Evolutionary conservation across 2,888 invertebrate species (phyloP).

Genomic region (Drosophila hamatofila): DNA sequence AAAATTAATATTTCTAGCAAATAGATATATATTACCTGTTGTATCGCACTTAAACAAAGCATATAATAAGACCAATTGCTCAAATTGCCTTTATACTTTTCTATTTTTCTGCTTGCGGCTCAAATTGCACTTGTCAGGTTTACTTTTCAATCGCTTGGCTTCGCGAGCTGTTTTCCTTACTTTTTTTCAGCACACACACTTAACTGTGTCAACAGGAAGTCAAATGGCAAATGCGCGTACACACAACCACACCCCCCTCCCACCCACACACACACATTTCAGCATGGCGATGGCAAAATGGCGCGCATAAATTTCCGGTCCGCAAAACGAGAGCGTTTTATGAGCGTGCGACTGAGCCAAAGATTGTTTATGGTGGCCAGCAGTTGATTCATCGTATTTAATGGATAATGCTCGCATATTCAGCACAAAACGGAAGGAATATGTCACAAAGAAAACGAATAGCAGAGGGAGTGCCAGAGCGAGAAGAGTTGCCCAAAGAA

Average conservation of each 20-base stretch:
- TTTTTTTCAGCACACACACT: constrained; percentile 48
- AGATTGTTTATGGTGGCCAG: constrained; percentile 78
- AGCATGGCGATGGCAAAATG: constrained; percentile 64
- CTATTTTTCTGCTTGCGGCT: neutral
- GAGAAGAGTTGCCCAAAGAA: constrained; percentile 19
- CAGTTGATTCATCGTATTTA: constrained; percentile 79
- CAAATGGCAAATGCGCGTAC: constrained; percentile 51
- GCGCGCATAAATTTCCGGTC: constrained; percentile 75
- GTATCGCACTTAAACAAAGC: neutral
- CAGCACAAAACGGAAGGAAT: constrained; percentile 43
- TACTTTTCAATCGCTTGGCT: constrained; percentile 25
- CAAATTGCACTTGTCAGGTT: constrained; percentile 33
- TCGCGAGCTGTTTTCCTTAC: neutral
- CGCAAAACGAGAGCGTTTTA: constrained; percentile 65
- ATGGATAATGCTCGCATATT: constrained; percentile 69
- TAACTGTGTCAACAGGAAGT: constrained; percentile 74
- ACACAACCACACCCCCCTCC: constrained; percentile 16
- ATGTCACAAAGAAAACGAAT: constrained; percentile 29
- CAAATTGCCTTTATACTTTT: neutral
- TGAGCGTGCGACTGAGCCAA: constrained; percentile 66
- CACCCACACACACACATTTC: constrained; percentile 6
- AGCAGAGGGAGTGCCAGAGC: neutral
- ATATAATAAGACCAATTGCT: neutral
- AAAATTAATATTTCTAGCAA: neutral
- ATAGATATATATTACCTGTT: neutral